A percentile compares a stretch with the other conserved stretches of the same genome.
phyloP scores from a whole-genome alignment of 2,888 invertebrate genomes.

The Conchocele bisecta region DNA sequence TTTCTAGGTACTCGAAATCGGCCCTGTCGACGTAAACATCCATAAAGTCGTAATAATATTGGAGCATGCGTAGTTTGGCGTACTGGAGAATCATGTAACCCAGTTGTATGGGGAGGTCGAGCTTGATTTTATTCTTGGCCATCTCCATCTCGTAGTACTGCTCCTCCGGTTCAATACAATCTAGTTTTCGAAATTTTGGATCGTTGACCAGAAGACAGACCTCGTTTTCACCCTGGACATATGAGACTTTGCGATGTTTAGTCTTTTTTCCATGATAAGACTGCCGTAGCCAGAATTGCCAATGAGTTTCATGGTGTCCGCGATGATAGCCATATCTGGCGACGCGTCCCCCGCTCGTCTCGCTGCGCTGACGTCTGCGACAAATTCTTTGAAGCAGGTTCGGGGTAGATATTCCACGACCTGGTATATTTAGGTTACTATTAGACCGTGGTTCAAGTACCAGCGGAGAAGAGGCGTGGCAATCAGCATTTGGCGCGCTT shows the following conservation, averaged over 20 bases:
- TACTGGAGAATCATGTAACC: constrained; percentile 51
- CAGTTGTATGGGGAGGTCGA: constrained; percentile 42
- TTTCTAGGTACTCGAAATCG: constrained; percentile 40
- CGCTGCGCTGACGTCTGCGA: neutral
- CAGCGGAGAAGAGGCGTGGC: neutral
- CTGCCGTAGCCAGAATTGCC: neutral
- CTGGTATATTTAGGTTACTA: neutral
- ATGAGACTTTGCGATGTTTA: neutral
- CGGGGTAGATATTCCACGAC: neutral
- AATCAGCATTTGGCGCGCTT: neutral
- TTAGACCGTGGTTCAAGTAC: neutral
- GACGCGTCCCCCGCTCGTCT: neutral
- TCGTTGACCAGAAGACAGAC: neutral
- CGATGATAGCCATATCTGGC: neutral
- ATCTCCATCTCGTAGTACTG: neutral
- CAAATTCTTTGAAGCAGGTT: neutral
- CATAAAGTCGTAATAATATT: constrained; percentile 47
- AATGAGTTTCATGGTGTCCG: neutral
- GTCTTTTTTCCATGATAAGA: neutral
- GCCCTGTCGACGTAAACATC: constrained; percentile 24
- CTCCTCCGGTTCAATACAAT: neutral
- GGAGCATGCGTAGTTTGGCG: constrained; percentile 50
- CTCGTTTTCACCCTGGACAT: neutral
- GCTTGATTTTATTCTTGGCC: constrained; percentile 14
- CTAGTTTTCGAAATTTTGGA: neutral